A percentile compares a stretch with the other conserved stretches of the same genome.
phyloP scores from a whole-genome alignment of 1,140 invertebrate genomes.

The Notospermus geniculatus region DNA sequence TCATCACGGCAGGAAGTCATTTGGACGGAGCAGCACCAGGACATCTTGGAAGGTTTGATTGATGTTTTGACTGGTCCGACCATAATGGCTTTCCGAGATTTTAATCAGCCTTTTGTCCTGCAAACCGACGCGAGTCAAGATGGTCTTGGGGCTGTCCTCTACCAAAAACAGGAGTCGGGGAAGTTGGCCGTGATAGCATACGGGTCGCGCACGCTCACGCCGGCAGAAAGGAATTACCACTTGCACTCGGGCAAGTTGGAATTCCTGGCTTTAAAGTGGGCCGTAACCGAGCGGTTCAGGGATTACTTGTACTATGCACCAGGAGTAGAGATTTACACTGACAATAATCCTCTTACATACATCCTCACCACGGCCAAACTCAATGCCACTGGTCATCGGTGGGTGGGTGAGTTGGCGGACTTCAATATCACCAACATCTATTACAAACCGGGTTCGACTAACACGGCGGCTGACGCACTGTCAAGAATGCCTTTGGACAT shows the following conservation, averaged over 20 bases:
- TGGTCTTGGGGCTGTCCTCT: no score
- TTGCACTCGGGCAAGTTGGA: slow-evolving; percentile 12
- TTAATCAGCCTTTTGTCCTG: no score
- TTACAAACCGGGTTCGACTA: not conserved
- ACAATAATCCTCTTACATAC: slow-evolving; percentile 1
- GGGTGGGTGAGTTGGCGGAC: not conserved
- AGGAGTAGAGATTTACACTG: not conserved
- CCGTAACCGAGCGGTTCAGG: no score
- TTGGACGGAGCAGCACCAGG: slow-evolving; percentile 18
- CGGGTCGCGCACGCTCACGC: slow-evolving; percentile 23
- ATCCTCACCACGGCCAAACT: not conserved
- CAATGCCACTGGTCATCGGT: not conserved
- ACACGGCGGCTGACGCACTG: not conserved
- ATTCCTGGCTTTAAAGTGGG: no score
- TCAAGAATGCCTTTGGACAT: not conserved
- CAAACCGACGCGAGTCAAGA: no score
- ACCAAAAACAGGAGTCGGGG: slow-evolving; percentile 7
- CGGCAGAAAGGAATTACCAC: not conserved
- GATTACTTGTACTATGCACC: no score
- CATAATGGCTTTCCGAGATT: no score
- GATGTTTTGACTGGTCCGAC: slow-evolving; percentile 24
- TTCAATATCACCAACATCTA: not conserved
- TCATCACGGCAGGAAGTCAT: slow-evolving; percentile 8
- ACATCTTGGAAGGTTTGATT: slow-evolving; percentile 29
- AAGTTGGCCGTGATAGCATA: slow-evolving; percentile 28